These are phyloP conservation scores for Dynastes tityus DNA, from an alignment of 2,888 invertebrate species.

Conservation along the genomic window DNA sequence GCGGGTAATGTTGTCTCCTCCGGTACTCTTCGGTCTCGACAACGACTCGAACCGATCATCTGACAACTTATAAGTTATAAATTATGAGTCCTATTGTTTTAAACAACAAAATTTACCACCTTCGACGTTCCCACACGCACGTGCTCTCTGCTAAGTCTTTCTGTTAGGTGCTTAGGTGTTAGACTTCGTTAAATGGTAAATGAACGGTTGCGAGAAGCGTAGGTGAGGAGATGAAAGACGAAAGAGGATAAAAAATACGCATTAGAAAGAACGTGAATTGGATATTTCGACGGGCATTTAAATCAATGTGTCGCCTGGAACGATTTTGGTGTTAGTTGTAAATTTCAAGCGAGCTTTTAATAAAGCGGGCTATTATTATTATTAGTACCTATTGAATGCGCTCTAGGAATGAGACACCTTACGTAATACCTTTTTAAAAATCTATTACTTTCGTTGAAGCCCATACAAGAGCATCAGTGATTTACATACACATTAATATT, in stretches of 20 bases:
- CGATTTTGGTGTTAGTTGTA: slow-evolving; percentile 45
- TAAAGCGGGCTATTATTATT: slow-evolving; percentile 20
- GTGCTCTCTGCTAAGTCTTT: slow-evolving; percentile 34
- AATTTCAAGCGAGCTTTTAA: slow-evolving; percentile 39
- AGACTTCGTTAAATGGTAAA: slow-evolving; percentile 36
- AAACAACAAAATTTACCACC: slow-evolving; percentile 56
- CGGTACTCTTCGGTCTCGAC: background rate
- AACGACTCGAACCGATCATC: slow-evolving; percentile 16
- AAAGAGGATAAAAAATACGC: slow-evolving; percentile 22
- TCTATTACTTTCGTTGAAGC: background rate
- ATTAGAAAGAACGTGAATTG: slow-evolving; percentile 39
- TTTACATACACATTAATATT: no score
- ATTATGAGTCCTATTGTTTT: slow-evolving; percentile 57
- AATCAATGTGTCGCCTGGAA: slow-evolving; percentile 54
- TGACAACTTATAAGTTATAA: slow-evolving; percentile 50
- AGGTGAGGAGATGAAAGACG: slow-evolving; percentile 34
- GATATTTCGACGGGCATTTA: slow-evolving; percentile 52
- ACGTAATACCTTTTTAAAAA: background rate
- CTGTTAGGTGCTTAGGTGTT: slow-evolving; percentile 38
- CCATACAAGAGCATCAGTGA: background rate
- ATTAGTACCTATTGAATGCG: slow-evolving; percentile 3
- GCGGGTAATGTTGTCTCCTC: background rate
- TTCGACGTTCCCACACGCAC: slow-evolving; percentile 55
- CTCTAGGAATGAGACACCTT: background rate
- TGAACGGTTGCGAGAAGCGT: slow-evolving; percentile 33